Base-by-base conservation (phyloP, 2,888 invertebrate species). In the Ellobium chinense region DNA sequence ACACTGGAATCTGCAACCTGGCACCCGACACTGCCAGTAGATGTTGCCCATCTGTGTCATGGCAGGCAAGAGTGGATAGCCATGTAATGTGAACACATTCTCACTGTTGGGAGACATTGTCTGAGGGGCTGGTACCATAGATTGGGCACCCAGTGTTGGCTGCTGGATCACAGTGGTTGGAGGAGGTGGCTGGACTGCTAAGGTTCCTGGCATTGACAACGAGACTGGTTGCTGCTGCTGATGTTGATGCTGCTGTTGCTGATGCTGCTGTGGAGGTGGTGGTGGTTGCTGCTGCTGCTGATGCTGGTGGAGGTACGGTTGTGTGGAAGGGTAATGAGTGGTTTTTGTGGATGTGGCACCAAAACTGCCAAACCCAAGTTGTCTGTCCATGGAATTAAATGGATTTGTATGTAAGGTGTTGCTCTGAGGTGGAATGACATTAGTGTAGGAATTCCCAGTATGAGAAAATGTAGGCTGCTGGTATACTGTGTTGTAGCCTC, bases 1-100 rank as follows among this genome's bases (percentile, higher is more conserved):
- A 78, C 78, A 78, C 56, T 78, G 78, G 14, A 78, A 78, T n/a
- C 36, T 36, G 29, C 78, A 78, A 7, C 62, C 63, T n/a, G 72
- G 78, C n/a, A 72, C 56, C 2, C 27, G 78, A 27, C 78, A 78
- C 29, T 70, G 78, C 78, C 63, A 70, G 72, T 70, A 70, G 18
- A 72, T 63, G 27, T 39, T 70, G 36, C 62, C 63, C 31, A 63
- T 21, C 12, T 63, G 63, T 5, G 78, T 68, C 24, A 31, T 63
- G 34, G 72, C 69, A 1, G 78, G 72, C n/a, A 34, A n/a, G 0
- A 77, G 36, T 14, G 72, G 70, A 54, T 78, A 78, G 21, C 78
- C 78, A 65, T 78, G 62, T 1, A 78, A 37, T 31, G 58, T 68
- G 36, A 77, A 77, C 58, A 69, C n/a, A 29, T 58, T 60, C 36